Evolutionary conservation across 2,113 vertebrate genomes (phyloP).

Genomic region (Thunnus thynnus): DNA sequence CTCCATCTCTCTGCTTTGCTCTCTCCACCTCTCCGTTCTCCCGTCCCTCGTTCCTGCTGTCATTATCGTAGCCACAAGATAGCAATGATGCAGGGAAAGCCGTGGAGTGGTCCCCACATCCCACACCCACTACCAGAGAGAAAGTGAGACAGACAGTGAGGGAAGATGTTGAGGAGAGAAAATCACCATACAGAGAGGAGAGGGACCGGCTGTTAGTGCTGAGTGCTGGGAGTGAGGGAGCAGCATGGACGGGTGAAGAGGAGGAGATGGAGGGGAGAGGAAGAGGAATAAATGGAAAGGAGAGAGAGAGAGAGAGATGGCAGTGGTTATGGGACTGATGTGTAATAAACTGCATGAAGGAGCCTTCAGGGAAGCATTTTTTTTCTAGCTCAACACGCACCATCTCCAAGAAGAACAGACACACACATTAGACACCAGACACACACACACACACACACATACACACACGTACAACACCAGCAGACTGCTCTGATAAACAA

Average conservation of each 20-base stretch:
- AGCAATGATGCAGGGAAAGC: slow-evolving; percentile 64
- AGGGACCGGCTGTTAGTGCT: slow-evolving; percentile 54
- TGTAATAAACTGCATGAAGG: slow-evolving; percentile 75
- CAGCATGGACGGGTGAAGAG: slow-evolving; percentile 31
- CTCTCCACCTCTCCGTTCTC: slow-evolving; percentile 42
- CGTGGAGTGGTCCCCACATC: slow-evolving; percentile 57
- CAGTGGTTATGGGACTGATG: slow-evolving; percentile 67
- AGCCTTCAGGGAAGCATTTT: slow-evolving; percentile 72
- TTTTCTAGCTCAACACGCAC: slow-evolving; percentile 66
- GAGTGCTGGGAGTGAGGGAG: slow-evolving; percentile 51
- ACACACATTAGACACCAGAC: slow-evolving; percentile 6
- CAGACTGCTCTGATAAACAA: slow-evolving; percentile 33
- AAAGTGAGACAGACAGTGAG: slow-evolving; percentile 30
- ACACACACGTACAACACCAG: slow-evolving; percentile 45
- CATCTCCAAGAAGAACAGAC: slow-evolving; percentile 33
- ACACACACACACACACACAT: slow-evolving; percentile 32
- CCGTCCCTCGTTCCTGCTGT: slow-evolving; percentile 56
- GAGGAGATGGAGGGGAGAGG: slow-evolving; percentile 22
- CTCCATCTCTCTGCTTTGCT: slow-evolving; percentile 52
- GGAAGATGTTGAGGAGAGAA: slow-evolving; percentile 45
- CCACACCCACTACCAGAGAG: slow-evolving; percentile 54
- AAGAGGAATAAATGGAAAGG: slow-evolving; percentile 36
- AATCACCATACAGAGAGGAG: slow-evolving; percentile 54
- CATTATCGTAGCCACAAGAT: slow-evolving; percentile 74
- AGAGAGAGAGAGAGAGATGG: slow-evolving; percentile 21